These are phyloP conservation scores for Synanceia verrucosa DNA, from an alignment of 2,797 vertebrate species.

Conservation along the genomic window DNA sequence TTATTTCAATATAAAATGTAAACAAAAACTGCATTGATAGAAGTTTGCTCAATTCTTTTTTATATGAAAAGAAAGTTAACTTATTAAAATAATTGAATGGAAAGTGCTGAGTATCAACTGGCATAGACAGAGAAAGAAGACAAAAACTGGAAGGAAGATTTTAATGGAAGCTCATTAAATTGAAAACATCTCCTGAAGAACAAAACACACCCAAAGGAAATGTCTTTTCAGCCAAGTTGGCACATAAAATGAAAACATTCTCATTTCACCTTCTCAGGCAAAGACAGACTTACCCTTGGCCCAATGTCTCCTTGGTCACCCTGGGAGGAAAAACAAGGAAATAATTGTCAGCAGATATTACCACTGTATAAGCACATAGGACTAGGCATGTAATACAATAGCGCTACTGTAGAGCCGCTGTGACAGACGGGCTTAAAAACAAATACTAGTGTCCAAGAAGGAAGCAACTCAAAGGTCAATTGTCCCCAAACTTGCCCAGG, in stretches of 20 bases:
- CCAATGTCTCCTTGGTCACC: conserved; percentile 92
- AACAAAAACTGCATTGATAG: background rate
- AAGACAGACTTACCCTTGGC: conserved; percentile 87
- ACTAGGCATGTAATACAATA: background rate
- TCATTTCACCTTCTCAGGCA: background rate
- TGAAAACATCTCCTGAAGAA: background rate
- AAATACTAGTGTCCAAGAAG: conserved; percentile 31
- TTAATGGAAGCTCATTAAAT: conserved; percentile 3
- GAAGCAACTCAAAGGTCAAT: conserved; percentile 54
- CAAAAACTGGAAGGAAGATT: background rate
- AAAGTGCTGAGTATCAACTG: background rate
- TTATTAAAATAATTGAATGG: background rate
- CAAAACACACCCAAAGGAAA: conserved; percentile 23
- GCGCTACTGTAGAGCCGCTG: conserved; percentile 23
- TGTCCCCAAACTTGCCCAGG: conserved; percentile 30
- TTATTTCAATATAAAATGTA: background rate
- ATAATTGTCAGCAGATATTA: conserved; percentile 62
- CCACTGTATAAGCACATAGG: conserved; percentile 20
- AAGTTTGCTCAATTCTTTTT: background rate
- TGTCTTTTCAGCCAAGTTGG: background rate
- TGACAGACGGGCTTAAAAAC: conserved; percentile 45
- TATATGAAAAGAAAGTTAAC: background rate
- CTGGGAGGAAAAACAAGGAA: conserved; percentile 79
- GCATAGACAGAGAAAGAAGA: background rate
- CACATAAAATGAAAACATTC: conserved; percentile 12